Conservation (phyloP, 2,888 invertebrate genomes). For the Bedellia somnulentella region DNA sequence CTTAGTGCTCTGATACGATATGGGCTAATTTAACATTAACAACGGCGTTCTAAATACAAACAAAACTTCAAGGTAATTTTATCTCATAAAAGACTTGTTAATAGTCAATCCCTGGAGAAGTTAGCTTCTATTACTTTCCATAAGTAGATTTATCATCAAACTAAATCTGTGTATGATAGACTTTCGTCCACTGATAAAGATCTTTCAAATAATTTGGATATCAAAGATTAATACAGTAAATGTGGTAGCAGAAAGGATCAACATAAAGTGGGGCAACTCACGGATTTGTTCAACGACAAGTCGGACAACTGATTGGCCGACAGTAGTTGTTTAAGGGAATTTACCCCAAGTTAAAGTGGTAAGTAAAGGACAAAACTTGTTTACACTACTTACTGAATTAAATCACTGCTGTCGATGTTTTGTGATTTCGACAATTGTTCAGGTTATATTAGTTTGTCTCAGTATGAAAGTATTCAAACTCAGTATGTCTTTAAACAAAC, state of each 20-base stretch:
- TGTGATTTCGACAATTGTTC: conserved; percentile 15
- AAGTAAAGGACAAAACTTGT: conserved; percentile 39
- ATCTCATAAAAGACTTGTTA: conserved; percentile 55
- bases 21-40: too few relatives aligned
- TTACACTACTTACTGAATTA: conserved; percentile 53
- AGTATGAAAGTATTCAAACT: too few relatives aligned
- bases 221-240: too few relatives aligned
- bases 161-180: too few relatives aligned
- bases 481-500: too few relatives aligned
- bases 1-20: too few relatives aligned
- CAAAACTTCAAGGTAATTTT: conserved; percentile 41
- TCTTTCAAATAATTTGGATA: too few relatives aligned
- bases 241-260: conserved; percentile 17
- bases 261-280: conserved; percentile 17
- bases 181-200: conserved; percentile 17
- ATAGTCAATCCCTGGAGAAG: conserved; percentile 36
- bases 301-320: conserved; percentile 24
- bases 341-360: too few relatives aligned
- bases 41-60: too few relatives aligned
- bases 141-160: conserved; percentile 18
- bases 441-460: too few relatives aligned
- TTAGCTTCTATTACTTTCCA: conserved; percentile 24
- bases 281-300: conserved; percentile 13
- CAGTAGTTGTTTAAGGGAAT: too few relatives aligned
- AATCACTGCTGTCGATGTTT: conserved; percentile 34